Evolutionary conservation across 2,113 vertebrate genomes (phyloP).

Genomic region (Pomatostomus ruficeps): DNA sequence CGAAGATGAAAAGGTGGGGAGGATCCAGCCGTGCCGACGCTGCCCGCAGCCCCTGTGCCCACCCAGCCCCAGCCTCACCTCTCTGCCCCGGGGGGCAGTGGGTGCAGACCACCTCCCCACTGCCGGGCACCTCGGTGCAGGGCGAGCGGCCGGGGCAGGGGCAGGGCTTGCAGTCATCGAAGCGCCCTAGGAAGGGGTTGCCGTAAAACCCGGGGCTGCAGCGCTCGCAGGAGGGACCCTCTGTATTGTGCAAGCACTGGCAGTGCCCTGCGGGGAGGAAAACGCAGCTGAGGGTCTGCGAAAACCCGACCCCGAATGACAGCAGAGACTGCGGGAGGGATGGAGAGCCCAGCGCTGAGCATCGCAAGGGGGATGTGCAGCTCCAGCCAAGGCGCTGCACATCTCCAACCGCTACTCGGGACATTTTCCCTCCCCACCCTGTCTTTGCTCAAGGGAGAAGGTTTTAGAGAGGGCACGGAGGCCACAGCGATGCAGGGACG

Average conservation of each 20-base stretch:
- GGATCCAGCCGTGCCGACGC: fast-evolving
- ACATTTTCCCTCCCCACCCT: neutral
- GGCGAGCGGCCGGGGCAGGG: constrained; percentile 81
- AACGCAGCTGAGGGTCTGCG: neutral
- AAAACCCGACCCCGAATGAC: neutral
- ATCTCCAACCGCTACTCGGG: fast-evolving
- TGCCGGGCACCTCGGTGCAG: constrained; percentile 74
- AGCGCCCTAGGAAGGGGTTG: constrained; percentile 76
- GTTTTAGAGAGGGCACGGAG: neutral
- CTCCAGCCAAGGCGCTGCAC: neutral
- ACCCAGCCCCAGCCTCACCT: constrained; percentile 71
- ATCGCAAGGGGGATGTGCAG: neutral
- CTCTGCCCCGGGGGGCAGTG: constrained; percentile 84
- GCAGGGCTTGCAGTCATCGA: constrained; percentile 81
- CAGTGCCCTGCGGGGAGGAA: constrained; percentile 76
- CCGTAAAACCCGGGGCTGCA: constrained; percentile 87
- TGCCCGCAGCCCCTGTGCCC: fast-evolving
- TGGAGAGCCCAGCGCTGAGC: neutral
- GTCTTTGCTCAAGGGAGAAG: neutral
- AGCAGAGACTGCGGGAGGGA: fast-evolving
- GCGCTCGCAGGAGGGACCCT: constrained; percentile 82
- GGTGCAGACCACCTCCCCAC: constrained; percentile 84
- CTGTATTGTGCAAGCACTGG: constrained; percentile 81
- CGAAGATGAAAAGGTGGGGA: neutral
- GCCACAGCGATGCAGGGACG: fast-evolving